Evolutionary conservation across 2,888 invertebrate species (phyloP).

Genomic region (Punctoribates punctum): DNA sequence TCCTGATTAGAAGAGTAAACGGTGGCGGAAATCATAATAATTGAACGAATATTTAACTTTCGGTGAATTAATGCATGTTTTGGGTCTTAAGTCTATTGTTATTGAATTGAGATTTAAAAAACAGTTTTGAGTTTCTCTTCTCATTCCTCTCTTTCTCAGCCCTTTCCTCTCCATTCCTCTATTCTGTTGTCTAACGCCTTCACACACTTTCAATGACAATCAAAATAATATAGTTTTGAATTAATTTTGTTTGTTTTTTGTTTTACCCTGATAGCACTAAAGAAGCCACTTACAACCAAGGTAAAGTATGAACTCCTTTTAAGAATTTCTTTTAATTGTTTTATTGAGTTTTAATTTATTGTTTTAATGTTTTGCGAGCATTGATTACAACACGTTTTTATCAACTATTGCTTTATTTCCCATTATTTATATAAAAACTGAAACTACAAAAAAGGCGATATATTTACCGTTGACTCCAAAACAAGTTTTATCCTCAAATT

Average conservation of each 20-base stretch:
- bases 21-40: slow-evolving; percentile 7
- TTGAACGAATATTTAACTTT: too few species aligned
- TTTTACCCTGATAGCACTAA: slow-evolving; percentile 63
- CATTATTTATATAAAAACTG: not conserved
- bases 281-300: slow-evolving; percentile 74
- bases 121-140: not conserved
- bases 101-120: not conserved
- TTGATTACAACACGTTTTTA: not conserved
- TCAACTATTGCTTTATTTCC: not conserved
- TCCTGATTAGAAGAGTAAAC: not conserved
- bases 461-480: not conserved
- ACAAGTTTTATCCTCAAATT: not conserved
- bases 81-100: not conserved
- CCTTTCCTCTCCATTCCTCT: not conserved
- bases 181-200: not conserved
- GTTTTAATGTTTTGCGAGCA: too few species aligned
- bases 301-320: slow-evolving; percentile 47
- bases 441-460: slow-evolving; percentile 6
- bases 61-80: not conserved
- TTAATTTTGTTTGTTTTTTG: slow-evolving; percentile 20
- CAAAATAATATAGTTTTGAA: not conserved
- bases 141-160: slow-evolving; percentile 1
- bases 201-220: slow-evolving; percentile 17
- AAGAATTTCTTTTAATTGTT: slow-evolving; percentile 13
- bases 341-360: not conserved